A percentile compares a stretch with the other conserved stretches of the same genome.
phyloP scores from a whole-genome alignment of 2,113 vertebrate species.

The Tachuris rubrigastra region DNA sequence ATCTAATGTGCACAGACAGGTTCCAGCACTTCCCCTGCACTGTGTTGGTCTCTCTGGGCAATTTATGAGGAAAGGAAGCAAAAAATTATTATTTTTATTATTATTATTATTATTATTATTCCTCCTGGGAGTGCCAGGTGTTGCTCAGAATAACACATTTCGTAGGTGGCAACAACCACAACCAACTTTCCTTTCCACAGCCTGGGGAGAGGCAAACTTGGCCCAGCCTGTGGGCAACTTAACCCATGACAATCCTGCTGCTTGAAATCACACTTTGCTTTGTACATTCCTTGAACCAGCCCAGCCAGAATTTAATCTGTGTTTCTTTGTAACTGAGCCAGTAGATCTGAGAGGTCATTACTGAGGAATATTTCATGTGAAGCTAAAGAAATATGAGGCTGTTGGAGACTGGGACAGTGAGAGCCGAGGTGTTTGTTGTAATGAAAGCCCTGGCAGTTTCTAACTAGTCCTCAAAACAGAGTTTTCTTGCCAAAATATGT shows the following conservation, averaged over 20 bases:
- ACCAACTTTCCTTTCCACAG: background rate
- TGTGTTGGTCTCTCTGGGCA: background rate
- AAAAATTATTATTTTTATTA: background rate
- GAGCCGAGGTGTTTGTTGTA: background rate
- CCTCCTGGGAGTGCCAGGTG: background rate
- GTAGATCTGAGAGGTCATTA: background rate
- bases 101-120: background rate
- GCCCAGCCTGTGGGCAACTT: background rate
- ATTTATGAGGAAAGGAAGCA: background rate
- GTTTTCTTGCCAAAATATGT: background rate
- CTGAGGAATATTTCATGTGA: background rate
- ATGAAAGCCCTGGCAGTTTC: background rate
- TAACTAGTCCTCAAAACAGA: background rate
- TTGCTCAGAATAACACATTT: background rate
- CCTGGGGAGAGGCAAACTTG: background rate
- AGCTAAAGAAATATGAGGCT: background rate
- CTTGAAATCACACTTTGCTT: background rate
- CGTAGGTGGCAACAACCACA: background rate
- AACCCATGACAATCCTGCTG: background rate
- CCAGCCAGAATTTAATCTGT: background rate
- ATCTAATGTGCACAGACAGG: accelerated
- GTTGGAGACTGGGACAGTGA: background rate
- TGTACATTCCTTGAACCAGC: too few relatives aligned
- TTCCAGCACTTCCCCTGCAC: background rate
- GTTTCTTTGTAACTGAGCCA: background rate